Evolutionary conservation across 1,140 invertebrate genomes (phyloP), one percentile per base, ranked within the genome.

Genomic region (Melipona quadrifasciata): DNA sequence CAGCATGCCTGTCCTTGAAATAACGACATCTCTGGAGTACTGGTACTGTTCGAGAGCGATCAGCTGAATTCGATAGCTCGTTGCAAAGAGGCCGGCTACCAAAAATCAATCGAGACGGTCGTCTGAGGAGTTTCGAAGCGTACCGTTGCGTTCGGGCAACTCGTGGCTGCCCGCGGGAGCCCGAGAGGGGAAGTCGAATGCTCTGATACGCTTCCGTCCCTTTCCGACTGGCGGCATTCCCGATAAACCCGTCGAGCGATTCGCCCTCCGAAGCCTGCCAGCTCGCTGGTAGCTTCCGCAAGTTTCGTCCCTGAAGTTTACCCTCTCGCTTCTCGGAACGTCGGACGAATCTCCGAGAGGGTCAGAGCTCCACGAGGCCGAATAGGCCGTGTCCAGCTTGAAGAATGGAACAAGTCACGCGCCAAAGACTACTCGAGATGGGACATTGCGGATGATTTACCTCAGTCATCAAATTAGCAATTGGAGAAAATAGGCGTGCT

Each of bases 291-390:
- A 31, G 31, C 31, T 90, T 89, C 53, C 80, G 82, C 31, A 89
- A 90, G 83, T 90, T 89, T 65, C 86, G 80, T 86, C 77, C 82
- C 88, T 84, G 70, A 89, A 90, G 88, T 90, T 90, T 87, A 90
- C 86, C 88, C 88, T 90, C 89, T 89, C 88, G 86, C 80, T 82
- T 68, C 76, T 57, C 77, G 65, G 65, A 82, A 78, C 80, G 53
- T 77, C 79, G 82, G 82, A 84, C 76, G 83, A 89, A 89, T 90
- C 86, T 86, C 65, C 61, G 77, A 51, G 82, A 89, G 77, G 34
- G 86, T 86, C 86, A 86, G 87, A 90, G 80, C 88, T 55, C 80
- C 57, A 80, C 67, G 81, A 70, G 47, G 85, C 51, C 79, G 65
- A 76, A 83, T 78, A 61, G 81, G 72, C 58, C 31, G 19, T 2